Base-by-base conservation (phyloP, 2,113 vertebrate species). In the Macaca mulatta region DNA sequence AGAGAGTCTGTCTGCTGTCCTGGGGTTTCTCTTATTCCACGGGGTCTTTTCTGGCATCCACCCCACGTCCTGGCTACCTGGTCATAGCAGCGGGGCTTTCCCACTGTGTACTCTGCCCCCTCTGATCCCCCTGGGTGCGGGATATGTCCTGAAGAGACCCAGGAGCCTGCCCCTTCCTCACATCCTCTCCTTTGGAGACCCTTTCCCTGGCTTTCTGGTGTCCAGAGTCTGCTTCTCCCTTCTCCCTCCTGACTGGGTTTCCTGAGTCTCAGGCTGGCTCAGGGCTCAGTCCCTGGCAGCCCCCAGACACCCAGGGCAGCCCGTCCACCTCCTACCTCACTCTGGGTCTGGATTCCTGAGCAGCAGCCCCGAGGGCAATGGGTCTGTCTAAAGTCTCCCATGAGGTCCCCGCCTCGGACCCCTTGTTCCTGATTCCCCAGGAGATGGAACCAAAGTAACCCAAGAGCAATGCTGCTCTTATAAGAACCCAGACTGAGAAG, bases 331-430 rank as follows among this genome's bases (percentile, higher is more conserved):
- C 25, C 45, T 6, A 13, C 3, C 6, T 30, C 1, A 1, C 3
- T 55, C 40, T 16, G 4, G 0, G 0, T 10, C 22, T 3, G 2
- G 14, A 27, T 6, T 50, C 0, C 38, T 1, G 4, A 74, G 20
- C 1, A 10, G 23, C 0, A 5, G 1, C 20, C 8, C 9, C 6
- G 30, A 35, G 1, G 8, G 13, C 2, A 52, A 22, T 2, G 8
- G 4, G 1, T 20, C 22, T 8, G 0, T 32, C 13, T 23, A 27
- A n/a, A 8, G 18, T 57, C 20, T 75, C 70, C 6, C 23, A 9
- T 0, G 1, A 2, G 11, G 14, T 1, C 23, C 3, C 32, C 0
- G 16, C 27, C 35, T 25, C 0, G 5, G 17, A 5, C 4, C 1
- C 10, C 35, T 23, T 8, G 1, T 13, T 10, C 45, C 13, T 6